phyloP scores from a whole-genome alignment of 2,888 invertebrate genomes.

The Acanthosepion esculentum region DNA sequence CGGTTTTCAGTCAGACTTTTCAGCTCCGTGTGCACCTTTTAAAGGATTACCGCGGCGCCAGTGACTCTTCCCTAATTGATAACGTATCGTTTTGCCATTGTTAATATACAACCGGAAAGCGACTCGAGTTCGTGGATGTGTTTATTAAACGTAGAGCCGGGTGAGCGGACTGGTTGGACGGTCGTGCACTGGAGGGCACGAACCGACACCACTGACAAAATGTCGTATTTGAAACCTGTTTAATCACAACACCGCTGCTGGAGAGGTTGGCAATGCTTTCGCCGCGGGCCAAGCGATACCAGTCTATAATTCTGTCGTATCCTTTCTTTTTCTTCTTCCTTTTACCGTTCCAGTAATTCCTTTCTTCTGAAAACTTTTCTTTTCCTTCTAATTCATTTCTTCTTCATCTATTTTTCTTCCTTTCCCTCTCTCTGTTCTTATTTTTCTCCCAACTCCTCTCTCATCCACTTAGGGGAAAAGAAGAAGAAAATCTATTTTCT shows the following conservation, averaged over 20 bases:
- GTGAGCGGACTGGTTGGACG: not conserved
- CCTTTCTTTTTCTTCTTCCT: not conserved
- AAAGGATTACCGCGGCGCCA: not conserved
- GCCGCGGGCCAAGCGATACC: not conserved
- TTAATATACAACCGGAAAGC: not conserved
- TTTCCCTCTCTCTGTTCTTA: not conserved
- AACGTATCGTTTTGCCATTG: conserved; percentile 15
- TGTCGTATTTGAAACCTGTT: conserved; percentile 33
- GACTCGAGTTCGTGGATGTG: not conserved
- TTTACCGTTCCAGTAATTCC: not conserved
- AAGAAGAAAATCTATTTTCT: too few species aligned
- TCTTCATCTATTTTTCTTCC: not conserved
- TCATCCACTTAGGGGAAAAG: not conserved
- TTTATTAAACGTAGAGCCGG: not conserved
- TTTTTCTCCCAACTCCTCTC: not conserved
- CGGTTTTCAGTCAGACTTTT: not conserved
- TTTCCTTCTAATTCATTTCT: not conserved
- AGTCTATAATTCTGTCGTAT: not conserved
- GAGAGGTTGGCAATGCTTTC: not conserved
- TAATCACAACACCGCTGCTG: not conserved
- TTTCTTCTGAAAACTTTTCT: not conserved
- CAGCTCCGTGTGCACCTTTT: not conserved
- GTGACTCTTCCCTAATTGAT: not conserved
- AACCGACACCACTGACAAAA: conserved; percentile 33
- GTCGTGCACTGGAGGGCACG: conserved; percentile 9